phyloP scores from a whole-genome alignment of 2,888 invertebrate species.

The Nyleta sp. region DNA sequence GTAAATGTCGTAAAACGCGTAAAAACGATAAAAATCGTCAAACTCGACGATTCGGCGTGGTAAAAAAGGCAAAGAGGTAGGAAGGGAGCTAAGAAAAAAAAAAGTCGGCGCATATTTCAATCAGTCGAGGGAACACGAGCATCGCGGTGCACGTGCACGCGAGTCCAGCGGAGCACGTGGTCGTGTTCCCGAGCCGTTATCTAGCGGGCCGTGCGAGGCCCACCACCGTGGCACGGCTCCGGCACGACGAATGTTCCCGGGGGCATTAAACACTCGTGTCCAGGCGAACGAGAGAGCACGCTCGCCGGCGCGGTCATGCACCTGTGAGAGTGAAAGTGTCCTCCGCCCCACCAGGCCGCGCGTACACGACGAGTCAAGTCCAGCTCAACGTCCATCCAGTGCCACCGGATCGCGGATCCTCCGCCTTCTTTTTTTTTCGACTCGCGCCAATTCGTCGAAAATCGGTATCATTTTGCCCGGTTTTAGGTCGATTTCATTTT shows the following conservation, averaged over 20 bases:
- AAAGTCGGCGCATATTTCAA: slow-evolving; percentile 26
- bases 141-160: slow-evolving; percentile 58
- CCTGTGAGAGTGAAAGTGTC: slow-evolving; percentile 82
- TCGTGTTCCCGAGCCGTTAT: slow-evolving; percentile 71
- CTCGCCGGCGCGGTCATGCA: slow-evolving; percentile 79
- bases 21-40: too few species aligned
- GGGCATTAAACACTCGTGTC: slow-evolving; percentile 70
- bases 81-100: too few species aligned
- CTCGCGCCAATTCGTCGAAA: neutral
- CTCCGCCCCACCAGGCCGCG: slow-evolving; percentile 68
- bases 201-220: slow-evolving; percentile 70
- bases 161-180: slow-evolving; percentile 67
- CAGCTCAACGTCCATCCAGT: slow-evolving; percentile 59
- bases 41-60: too few species aligned
- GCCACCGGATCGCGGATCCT: slow-evolving; percentile 38
- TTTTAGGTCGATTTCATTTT: too few species aligned
- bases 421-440: slow-evolving; percentile 16
- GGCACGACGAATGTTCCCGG: slow-evolving; percentile 68
- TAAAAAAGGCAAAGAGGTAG: too few species aligned
- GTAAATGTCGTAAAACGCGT: too few species aligned
- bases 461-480: too few species aligned
- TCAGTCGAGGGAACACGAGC: slow-evolving; percentile 40
- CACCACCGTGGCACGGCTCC: slow-evolving; percentile 68
- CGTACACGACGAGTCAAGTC: slow-evolving; percentile 54
- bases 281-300: slow-evolving; percentile 59